Base-by-base conservation (phyloP, 2,797 vertebrate species). In the Mormyrus hasselquistii region DNA sequence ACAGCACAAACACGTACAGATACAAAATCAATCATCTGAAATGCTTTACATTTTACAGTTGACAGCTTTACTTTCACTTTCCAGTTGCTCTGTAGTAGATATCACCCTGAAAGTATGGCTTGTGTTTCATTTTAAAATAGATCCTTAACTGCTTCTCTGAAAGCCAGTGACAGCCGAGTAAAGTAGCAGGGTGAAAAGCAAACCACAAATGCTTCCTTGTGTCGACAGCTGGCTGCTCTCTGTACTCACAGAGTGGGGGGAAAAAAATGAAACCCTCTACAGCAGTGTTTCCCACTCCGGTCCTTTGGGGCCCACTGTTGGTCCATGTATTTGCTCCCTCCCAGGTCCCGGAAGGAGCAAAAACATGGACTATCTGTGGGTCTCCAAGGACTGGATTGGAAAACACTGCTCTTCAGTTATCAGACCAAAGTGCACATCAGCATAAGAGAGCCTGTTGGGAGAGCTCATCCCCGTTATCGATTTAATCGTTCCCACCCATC, bases 121-220 rank as follows among this genome's bases (percentile, higher is more conserved):
- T 57, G 6, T 1, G 14, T 57, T 41, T 41, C 55, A 59, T 44
- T 38, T 55, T 57, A 87, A 87, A 87, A 87, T 57, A 59, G 29
- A 87, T 44, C 52, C 53, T 57, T 55, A 55, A 25, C 44, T 86
- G 83, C 50, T 55, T 29, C 8, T 53, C 83, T 53, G 85, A 53
- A 52, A 86, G 22, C 22, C 52, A 57, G 8, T 87, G 34, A 57
- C 50, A 87, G 86, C 53, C 1, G 53, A 53, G 12, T 14, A 87
- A 41, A 87, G 85, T 8, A 44, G 9, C 38, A 19, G 16, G 3
- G 8, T 41, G 34, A 25, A 25, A 85, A 79, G 34, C 38, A 79
- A 82, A 52, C 82, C 86, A 57, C 86, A 59, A 87, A n/a, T 44
- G 29, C 29, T 87, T 87, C 85, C 29, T 25, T 53, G 47, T 57